Percentiles rank a stretch among this genome's conserved stretches.
Conservation (phyloP, 2,113 vertebrate species). For the Xerus inauris region DNA sequence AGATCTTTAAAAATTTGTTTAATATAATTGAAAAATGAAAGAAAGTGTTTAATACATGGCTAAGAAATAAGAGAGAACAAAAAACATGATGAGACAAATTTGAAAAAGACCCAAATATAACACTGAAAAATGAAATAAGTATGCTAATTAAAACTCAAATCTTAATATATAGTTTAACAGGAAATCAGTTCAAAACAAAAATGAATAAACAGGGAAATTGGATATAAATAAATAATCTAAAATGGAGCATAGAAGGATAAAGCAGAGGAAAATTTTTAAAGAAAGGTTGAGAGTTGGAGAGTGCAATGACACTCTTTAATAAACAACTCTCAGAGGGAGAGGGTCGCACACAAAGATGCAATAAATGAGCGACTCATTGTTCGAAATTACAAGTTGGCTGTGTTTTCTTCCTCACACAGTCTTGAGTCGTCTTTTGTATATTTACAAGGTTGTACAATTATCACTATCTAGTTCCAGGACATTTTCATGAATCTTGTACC, state of each 20-base stretch:
- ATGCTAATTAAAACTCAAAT: not conserved
- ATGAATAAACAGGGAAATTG: not conserved
- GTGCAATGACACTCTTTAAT: not conserved
- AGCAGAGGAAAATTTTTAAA: not conserved
- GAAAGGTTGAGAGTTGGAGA: not conserved
- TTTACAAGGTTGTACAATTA: not conserved
- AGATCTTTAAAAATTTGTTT: not conserved
- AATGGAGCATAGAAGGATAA: not conserved
- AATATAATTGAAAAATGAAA: not conserved
- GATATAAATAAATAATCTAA: not conserved
- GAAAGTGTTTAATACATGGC: not conserved
- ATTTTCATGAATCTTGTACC: not conserved
- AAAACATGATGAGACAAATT: not conserved
- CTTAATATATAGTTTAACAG: not conserved
- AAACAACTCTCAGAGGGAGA: not conserved
- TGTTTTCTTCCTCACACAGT: not conserved
- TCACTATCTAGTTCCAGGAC: not conserved
- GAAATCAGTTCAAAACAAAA: not conserved
- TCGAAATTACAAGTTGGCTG: not conserved
- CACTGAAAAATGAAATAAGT: not conserved
- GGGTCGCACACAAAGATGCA: not conserved
- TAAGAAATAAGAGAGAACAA: not conserved
- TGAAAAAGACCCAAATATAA: not conserved
- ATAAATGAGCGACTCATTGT: not conserved
- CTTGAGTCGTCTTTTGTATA: not conserved